phyloP scores from a whole-genome alignment of 2,113 vertebrate species.

The Lates calcarifer region DNA sequence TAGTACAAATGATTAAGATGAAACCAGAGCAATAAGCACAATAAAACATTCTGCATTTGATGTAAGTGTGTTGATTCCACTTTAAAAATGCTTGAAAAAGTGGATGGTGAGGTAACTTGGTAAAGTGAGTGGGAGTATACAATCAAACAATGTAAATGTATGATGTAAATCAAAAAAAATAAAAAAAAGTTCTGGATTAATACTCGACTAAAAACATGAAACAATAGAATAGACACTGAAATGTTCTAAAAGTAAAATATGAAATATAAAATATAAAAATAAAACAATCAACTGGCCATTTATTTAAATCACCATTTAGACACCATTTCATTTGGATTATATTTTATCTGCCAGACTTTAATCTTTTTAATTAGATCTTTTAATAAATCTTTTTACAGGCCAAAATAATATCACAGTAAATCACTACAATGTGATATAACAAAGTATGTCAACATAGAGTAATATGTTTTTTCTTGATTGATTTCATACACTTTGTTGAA shows the following conservation, averaged over 20 bases:
- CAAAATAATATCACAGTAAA: too few species aligned
- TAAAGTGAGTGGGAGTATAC: conserved; percentile 5
- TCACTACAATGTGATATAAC: not conserved
- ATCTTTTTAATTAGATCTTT: not conserved
- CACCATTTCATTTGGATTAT: not conserved
- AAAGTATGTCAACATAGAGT: not conserved
- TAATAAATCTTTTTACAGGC: not conserved
- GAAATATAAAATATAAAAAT: not conserved
- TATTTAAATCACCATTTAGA: not conserved
- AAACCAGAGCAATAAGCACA: conserved; percentile 13
- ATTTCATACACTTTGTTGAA: not conserved
- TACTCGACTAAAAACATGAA: not conserved
- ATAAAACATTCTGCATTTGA: conserved; percentile 5
- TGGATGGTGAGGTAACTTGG: conserved; percentile 58
- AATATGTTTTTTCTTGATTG: not conserved
- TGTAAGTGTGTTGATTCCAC: conserved; percentile 8
- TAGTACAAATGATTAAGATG: conserved; percentile 32
- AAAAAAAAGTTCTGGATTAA: not conserved
- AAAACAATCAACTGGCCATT: not conserved
- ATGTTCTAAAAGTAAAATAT: not conserved
- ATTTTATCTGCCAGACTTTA: not conserved
- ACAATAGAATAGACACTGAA: not conserved
- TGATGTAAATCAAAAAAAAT: not conserved
- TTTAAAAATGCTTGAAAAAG: conserved; percentile 7
- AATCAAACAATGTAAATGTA: conserved; percentile 8